Percentiles rank a stretch among this genome's conserved stretches.
These are phyloP conservation scores for Catharus ustulatus DNA, from an alignment of 2,797 vertebrate genomes.

Conservation along the genomic window DNA sequence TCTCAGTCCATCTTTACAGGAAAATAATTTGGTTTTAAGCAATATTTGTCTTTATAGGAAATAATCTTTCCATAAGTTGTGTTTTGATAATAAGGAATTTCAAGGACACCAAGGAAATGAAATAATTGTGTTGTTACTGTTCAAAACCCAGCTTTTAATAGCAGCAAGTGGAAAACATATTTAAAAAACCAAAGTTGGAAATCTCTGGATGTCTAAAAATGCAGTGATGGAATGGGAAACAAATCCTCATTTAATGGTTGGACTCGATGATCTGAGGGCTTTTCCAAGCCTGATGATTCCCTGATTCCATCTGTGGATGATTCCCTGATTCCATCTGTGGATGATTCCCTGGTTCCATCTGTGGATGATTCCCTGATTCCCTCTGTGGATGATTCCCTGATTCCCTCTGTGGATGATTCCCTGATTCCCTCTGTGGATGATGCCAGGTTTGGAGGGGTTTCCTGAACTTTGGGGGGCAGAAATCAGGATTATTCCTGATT, in stretches of 20 bases:
- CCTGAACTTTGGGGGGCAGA: background rate
- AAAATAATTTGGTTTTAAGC: background rate
- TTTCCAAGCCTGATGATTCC: accelerated
- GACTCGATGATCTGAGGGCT: background rate
- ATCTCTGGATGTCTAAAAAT: background rate
- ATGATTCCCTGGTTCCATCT: background rate
- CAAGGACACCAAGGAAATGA: background rate
- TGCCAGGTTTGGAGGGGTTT: background rate
- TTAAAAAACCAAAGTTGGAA: background rate
- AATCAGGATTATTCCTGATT: background rate
- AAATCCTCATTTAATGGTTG: background rate
- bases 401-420: background rate
- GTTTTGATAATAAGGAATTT: background rate
- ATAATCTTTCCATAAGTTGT: background rate
- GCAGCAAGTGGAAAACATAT: background rate
- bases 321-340: no score
- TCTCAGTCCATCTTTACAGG: background rate
- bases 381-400: background rate
- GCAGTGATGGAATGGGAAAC: background rate
- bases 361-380: background rate
- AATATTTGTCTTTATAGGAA: background rate
- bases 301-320: background rate
- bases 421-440: background rate
- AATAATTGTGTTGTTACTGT: background rate
- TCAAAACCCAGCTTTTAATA: background rate